Conservation (phyloP, 2,888 invertebrate genomes). For the Erannis defoliaria region DNA sequence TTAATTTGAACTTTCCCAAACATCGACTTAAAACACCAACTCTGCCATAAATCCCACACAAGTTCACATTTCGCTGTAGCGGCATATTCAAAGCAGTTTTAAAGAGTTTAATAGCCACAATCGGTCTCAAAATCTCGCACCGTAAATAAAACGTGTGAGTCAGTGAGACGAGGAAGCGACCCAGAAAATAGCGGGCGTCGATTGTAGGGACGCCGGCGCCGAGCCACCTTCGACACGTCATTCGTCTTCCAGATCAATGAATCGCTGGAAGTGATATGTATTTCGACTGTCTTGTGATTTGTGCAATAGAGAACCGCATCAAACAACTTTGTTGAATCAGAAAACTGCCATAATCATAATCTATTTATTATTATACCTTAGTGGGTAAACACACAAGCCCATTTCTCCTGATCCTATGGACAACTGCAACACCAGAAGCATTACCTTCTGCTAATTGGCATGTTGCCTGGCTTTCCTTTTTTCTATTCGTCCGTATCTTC, state of each 20-base stretch:
- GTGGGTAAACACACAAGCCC: no score
- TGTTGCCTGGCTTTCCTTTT: no score
- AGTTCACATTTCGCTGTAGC: constrained; percentile 12
- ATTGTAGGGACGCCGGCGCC: constrained; percentile 29
- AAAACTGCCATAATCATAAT: no score
- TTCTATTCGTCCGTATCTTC: no score
- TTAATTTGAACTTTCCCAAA: background rate
- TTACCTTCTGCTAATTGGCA: no score
- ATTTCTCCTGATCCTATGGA: no score
- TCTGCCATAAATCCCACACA: constrained; percentile 1
- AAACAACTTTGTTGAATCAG: no score
- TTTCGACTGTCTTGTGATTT: background rate
- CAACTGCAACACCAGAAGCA: no score
- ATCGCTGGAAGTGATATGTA: constrained; percentile 14
- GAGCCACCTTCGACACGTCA: constrained; percentile 46
- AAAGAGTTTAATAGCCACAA: constrained; percentile 38
- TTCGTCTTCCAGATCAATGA: constrained; percentile 41
- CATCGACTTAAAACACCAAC: background rate
- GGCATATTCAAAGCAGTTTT: constrained; percentile 24
- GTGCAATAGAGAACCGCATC: background rate
- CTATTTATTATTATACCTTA: no score
- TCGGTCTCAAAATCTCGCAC: constrained; percentile 36
- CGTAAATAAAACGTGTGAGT: constrained; percentile 45
- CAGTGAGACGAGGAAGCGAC: constrained; percentile 49
- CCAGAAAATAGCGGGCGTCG: constrained; percentile 41